phyloP scores from a whole-genome alignment of 2,888 invertebrate genomes.

The Lepidocyrtoides sp. region DNA sequence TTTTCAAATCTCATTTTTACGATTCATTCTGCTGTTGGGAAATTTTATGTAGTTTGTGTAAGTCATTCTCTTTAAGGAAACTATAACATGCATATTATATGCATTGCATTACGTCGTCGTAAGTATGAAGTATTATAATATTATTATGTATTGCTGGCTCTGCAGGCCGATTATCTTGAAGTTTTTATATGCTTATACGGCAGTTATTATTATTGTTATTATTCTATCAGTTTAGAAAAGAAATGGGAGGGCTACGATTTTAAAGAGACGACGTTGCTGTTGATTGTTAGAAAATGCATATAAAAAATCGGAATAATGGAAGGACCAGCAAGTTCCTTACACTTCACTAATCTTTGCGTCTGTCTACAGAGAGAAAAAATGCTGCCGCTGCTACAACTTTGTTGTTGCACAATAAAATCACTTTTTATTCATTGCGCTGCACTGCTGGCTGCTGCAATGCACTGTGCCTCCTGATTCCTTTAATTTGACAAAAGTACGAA shows the following conservation, averaged over 20 bases:
- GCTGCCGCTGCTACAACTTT: constrained; percentile 2
- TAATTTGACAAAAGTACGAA: constrained; percentile 27
- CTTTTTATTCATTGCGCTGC: constrained; percentile 10
- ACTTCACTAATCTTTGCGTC: constrained; percentile 67
- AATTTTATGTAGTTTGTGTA: constrained; percentile 49
- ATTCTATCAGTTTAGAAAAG: constrained; percentile 21
- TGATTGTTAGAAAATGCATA: constrained; percentile 69
- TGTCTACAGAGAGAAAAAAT: background rate
- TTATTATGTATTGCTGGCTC: constrained; percentile 15
- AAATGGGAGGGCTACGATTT: constrained; percentile 65
- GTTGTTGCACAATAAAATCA: constrained; percentile 42
- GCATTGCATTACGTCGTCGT: background rate
- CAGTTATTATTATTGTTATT: background rate
- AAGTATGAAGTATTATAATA: constrained; percentile 8
- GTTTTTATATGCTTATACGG: constrained; percentile 40
- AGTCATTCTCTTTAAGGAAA: constrained; percentile 16
- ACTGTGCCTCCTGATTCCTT: constrained; percentile 2
- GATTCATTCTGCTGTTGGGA: constrained; percentile 72
- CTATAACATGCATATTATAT: too few species aligned
- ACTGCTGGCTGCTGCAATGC: background rate
- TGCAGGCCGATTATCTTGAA: constrained; percentile 53
- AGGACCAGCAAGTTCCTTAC: constrained; percentile 68
- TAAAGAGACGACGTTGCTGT: constrained; percentile 61
- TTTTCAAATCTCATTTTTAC: constrained; percentile 67
- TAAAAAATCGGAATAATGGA: constrained; percentile 65